Base-by-base conservation (phyloP, 2,888 invertebrate genomes). In the Liodrosophila aerea region DNA sequence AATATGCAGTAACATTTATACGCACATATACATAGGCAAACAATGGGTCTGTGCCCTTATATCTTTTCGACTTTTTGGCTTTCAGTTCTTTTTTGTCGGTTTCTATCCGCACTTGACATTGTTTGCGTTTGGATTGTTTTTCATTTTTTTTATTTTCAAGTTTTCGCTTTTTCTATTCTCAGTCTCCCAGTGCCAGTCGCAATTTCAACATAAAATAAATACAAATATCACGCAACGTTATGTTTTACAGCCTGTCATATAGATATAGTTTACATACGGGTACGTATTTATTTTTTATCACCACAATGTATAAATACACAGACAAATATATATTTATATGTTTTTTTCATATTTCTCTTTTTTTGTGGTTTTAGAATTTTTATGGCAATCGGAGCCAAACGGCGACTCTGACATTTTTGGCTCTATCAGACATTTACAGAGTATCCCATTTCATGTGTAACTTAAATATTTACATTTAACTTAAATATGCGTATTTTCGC, bases 381-480 rank as follows among this genome's bases (percentile, higher is more conserved):
- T 75, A 22, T 22, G 22, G 22, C 22, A 22, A 22, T 22, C 22
- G 22, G 2, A 22, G 22, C 22, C 5, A 67, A 67, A 57, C 64
- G 46, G 45, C 37, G 56, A 13, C 49, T 12, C 8, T 16, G 39
- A n/a, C 16, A 16, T 41, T 37, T 59, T 49, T 29, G 37, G 43
- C 78, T 77, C 78, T 67, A 77, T 82, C 72, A 62, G 85, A 67
- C 64, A 65, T 76, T 73, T 61, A 63, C 77, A 76, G 73, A 53
- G 62, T 61, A 63, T 69, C 53, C 76, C 61, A 82, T 76, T 83
- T 76, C 72, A 64, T 68, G 84, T 73, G 64, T 51, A 78, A 78
- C 76, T 78, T 82, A 85, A 82, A 78, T 78, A 85, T 78, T 78
- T 78, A 85, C 85, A 82, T 78, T 75, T 62, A 60, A 85, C 85